A percentile compares a stretch with the other conserved stretches of the same genome.
Conservation (phyloP, 2,797 vertebrate species). For the Danio choprae region DNA sequence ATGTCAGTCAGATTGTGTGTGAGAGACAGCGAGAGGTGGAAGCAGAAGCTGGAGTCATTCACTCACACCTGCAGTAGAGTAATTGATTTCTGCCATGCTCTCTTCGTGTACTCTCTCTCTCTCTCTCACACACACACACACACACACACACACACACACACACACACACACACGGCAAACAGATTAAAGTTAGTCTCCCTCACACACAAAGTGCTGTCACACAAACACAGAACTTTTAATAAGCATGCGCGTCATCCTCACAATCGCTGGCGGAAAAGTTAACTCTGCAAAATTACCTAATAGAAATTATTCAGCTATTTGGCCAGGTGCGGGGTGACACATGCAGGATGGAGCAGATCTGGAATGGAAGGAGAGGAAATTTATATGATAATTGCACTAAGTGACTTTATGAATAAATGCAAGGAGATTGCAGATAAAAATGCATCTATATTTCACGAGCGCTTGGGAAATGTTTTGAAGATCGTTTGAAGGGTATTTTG, state of each 20-base stretch:
- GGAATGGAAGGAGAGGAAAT: slow-evolving; percentile 54
- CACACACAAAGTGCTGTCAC: slow-evolving; percentile 49
- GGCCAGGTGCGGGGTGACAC: slow-evolving; percentile 48
- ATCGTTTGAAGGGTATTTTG: slow-evolving; percentile 56
- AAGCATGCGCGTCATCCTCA: slow-evolving; percentile 36
- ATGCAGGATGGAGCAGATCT: slow-evolving; percentile 40
- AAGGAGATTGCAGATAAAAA: slow-evolving; percentile 60
- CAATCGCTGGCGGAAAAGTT: slow-evolving; percentile 30
- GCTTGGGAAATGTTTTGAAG: slow-evolving; percentile 57
- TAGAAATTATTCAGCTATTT: slow-evolving; percentile 53
- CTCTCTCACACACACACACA: slow-evolving; percentile 41
- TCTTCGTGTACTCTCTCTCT: slow-evolving; percentile 15
- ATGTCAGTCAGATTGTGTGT: slow-evolving; percentile 31
- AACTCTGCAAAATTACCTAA: slow-evolving; percentile 57
- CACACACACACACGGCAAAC: slow-evolving; percentile 48
- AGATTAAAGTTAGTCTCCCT: slow-evolving; percentile 60
- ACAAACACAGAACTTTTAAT: slow-evolving; percentile 52
- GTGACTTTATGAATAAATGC: slow-evolving; percentile 64
- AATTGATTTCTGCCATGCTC: slow-evolving; percentile 62
- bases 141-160: slow-evolving; percentile 1
- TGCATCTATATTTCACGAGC: slow-evolving; percentile 47
- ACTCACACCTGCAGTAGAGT: slow-evolving; percentile 63
- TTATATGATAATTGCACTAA: slow-evolving; percentile 66
- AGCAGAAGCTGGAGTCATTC: slow-evolving; percentile 49
- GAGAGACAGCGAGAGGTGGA: slow-evolving; percentile 19